Evolutionary conservation across 2,113 vertebrate genomes (phyloP).

Genomic region (Spea multiplicata): DNA sequence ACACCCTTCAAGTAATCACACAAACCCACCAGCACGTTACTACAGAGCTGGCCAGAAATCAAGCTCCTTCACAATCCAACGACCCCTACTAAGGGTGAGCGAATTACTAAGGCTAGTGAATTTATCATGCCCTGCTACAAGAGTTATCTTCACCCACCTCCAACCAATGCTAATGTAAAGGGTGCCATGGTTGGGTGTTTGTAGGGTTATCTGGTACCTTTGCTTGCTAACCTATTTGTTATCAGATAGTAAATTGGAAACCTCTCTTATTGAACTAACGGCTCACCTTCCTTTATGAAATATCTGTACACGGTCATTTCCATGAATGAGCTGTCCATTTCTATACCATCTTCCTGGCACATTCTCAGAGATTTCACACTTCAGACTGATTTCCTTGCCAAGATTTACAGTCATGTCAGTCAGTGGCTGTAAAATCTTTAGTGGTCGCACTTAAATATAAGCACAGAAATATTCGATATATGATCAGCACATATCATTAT

Average conservation of each 20-base stretch:
- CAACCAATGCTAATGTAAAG: too few species aligned
- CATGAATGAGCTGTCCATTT: conserved; percentile 86
- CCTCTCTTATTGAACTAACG: neutral
- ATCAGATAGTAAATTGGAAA: neutral
- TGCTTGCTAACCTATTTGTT: too few species aligned
- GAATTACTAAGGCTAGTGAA: too few species aligned
- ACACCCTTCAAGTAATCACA: too few species aligned
- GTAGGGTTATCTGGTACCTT: too few species aligned
- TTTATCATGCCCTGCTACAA: too few species aligned
- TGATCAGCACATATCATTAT: neutral
- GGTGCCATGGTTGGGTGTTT: too few species aligned
- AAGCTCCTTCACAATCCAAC: too few species aligned
- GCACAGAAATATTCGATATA: neutral
- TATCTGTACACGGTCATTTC: conserved; percentile 81
- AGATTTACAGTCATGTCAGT: conserved; percentile 78
- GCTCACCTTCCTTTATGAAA: conserved; percentile 84
- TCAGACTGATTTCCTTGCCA: conserved; percentile 84
- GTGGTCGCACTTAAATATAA: conserved; percentile 78
- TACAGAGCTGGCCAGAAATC: too few species aligned
- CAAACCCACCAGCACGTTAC: too few species aligned
- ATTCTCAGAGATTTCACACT: conserved; percentile 91
- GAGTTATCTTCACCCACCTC: too few species aligned
- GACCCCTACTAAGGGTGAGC: too few species aligned
- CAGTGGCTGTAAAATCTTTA: conserved; percentile 86
- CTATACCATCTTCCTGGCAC: conserved; percentile 92